Evolutionary conservation across 2,113 vertebrate species (phyloP), one percentile per base, ranked within the genome.

Genomic region (Bubo bubo): DNA sequence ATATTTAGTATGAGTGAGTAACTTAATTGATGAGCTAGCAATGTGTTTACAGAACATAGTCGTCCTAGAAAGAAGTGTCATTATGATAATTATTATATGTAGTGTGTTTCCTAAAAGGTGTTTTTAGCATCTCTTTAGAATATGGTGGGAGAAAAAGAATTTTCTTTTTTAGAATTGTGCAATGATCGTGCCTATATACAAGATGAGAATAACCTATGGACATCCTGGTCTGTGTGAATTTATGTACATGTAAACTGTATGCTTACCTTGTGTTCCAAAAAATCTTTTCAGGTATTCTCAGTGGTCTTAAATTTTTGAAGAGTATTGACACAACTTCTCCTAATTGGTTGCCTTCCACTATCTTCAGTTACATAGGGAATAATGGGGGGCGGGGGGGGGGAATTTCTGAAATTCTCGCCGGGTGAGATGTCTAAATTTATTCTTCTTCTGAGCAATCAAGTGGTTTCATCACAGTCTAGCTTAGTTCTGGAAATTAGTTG

Each of bases 161-260:
- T 77, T 47, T 47, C 10, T 58, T 55, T n/a, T 53, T 72, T 52
- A 47, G 26, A 77, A 62, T 10, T 23, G 5, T 2, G 1, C 20
- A 8, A 5, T 5, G 3, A 34, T 67, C 3, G 1, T 77, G n/a
- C 37, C 27, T 79, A 3, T 72, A 34, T 63, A 37, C 2, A 2
- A 34, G 1, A 1, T 34, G 35, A 56, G 20, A 41, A 13, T 41
- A 66, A 72, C 35, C 10, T 55, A 5, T 30, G 34, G 8, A 41
- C 23, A 30, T 63, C 30, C 18, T 60, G 8, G 16, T 73, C 52
- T 34, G 14, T 55, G 34, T 75, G 60, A 81, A 74, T 71, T 81
- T 71, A 37, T 27, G 4, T 2, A 0, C 50, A 20, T 0, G 0
- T 39, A 45, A 82, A 45, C 20, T 41, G 4, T 20, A 16, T 27